These are phyloP conservation scores for Monopis laevigella DNA, from an alignment of 2,888 invertebrate species.

Conservation along the genomic window DNA sequence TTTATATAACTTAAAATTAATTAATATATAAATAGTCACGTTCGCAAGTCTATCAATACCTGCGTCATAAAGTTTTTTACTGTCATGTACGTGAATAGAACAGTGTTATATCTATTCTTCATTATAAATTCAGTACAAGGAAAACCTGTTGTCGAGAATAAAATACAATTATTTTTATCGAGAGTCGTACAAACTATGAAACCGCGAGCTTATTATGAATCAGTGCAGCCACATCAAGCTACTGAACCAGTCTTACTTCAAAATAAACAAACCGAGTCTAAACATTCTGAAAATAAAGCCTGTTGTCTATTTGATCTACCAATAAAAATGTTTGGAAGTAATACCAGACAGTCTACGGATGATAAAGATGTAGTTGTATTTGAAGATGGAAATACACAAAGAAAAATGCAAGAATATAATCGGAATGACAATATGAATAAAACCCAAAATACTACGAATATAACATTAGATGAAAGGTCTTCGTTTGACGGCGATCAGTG, in stretches of 20 bases:
- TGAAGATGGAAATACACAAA: neutral
- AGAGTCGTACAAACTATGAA: no score
- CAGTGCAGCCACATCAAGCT: no score
- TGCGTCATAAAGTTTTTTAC: constrained; percentile 17
- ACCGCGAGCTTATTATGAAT: no score
- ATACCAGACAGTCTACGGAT: constrained; percentile 15
- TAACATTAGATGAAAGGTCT: constrained; percentile 31
- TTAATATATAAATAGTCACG: neutral
- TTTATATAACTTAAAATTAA: no score
- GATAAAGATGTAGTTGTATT: neutral
- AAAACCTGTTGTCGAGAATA: constrained; percentile 25
- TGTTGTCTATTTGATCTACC: no score
- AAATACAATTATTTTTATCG: no score
- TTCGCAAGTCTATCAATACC: neutral
- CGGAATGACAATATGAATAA: constrained; percentile 17
- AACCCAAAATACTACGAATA: constrained; percentile 16
- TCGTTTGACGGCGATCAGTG: constrained; percentile 37
- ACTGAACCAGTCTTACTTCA: no score
- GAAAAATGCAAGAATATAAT: neutral
- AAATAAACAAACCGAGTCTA: no score
- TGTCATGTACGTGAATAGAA: constrained; percentile 20
- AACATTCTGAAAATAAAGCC: no score
- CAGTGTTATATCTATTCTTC: constrained; percentile 32
- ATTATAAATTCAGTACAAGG: constrained; percentile 28
- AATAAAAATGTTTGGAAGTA: no score